phyloP scores from a whole-genome alignment of 2,113 vertebrate genomes.

The Ammodytes dubius region DNA sequence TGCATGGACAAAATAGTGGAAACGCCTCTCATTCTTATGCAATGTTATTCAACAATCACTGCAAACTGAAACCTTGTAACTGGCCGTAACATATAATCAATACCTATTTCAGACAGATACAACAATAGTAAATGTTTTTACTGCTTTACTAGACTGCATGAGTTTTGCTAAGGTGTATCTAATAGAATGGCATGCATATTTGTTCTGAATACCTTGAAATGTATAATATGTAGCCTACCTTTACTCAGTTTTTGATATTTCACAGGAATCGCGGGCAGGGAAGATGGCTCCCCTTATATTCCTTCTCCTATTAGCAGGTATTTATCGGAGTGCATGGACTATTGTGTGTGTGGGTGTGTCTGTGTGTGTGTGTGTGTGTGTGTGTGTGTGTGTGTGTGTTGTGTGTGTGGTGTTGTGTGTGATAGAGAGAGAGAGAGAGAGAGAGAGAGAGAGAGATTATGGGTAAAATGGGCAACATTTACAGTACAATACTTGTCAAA shows the following conservation, averaged over 20 bases:
- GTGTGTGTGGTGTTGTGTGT: background rate
- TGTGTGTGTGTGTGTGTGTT: background rate
- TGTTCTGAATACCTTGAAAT: background rate
- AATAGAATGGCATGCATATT: background rate
- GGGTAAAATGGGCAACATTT: background rate
- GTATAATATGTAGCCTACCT: background rate
- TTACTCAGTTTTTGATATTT: background rate
- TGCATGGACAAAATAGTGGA: background rate
- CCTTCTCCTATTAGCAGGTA: constrained; percentile 66
- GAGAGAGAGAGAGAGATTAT: background rate
- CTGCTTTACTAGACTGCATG: background rate
- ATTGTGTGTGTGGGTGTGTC: background rate
- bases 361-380: background rate
- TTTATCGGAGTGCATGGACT: background rate
- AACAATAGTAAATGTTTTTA: background rate
- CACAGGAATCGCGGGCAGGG: constrained; percentile 30
- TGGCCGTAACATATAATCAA: background rate
- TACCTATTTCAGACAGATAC: background rate
- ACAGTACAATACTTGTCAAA: background rate
- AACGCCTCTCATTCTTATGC: background rate
- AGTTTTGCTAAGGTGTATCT: background rate
- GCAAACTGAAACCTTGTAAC: background rate
- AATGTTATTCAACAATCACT: background rate
- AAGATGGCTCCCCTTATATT: constrained; percentile 44
- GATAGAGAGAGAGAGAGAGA: background rate